These are phyloP conservation scores for Athripsodes cinereus DNA, from an alignment of 2,888 invertebrate species.

Conservation along the genomic window DNA sequence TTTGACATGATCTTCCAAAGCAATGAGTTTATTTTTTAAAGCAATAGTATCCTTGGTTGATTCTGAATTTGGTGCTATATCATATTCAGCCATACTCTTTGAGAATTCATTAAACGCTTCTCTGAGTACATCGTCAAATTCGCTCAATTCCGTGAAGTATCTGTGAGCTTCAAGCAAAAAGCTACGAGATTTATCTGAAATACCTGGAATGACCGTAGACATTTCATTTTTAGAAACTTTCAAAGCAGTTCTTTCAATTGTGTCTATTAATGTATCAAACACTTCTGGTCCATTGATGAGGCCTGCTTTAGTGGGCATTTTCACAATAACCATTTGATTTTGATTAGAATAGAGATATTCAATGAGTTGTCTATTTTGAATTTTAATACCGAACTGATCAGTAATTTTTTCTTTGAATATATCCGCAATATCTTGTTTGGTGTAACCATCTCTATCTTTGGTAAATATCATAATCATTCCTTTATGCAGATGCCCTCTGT, in stretches of 20 bases:
- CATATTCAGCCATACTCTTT: background rate
- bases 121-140: background rate
- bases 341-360: background rate
- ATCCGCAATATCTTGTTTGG: background rate
- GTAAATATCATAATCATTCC: background rate
- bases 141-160: background rate
- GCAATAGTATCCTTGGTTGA: background rate
- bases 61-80: background rate
- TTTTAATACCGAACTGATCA: background rate
- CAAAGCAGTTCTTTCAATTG: background rate
- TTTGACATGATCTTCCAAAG: background rate
- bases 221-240: background rate
- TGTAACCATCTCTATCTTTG: background rate
- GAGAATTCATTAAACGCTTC: background rate
- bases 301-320: background rate
- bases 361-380: background rate
- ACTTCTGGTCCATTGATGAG: background rate
- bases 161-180: background rate
- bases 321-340: background rate
- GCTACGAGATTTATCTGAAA: background rate
- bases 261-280: background rate
- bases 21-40: background rate
- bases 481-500: background rate
- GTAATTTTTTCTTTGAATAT: background rate
- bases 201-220: background rate